phyloP scores from a whole-genome alignment of 2,113 vertebrate genomes.

The Tricholaema leucomelas region DNA sequence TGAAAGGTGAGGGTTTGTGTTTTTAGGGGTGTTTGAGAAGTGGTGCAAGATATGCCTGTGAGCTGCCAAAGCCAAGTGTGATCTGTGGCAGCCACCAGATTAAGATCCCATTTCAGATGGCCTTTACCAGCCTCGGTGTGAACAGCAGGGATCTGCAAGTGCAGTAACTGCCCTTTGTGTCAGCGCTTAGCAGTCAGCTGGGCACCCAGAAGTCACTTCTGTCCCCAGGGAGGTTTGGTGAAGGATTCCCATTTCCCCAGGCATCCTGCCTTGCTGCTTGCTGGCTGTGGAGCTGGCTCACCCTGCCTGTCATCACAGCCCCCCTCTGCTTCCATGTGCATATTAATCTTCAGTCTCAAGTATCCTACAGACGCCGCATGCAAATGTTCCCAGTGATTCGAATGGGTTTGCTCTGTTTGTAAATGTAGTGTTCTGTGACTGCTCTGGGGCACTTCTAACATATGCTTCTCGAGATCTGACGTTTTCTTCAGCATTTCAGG shows the following conservation, averaged over 20 bases:
- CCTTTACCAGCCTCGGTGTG: neutral
- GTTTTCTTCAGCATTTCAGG: slow-evolving; percentile 22
- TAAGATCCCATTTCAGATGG: neutral
- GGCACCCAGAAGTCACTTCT: neutral
- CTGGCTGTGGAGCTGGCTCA: fast-evolving
- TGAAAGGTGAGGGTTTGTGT: neutral
- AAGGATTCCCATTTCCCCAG: neutral
- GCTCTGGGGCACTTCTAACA: slow-evolving; percentile 32
- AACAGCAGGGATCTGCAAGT: neutral
- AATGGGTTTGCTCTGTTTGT: slow-evolving; percentile 49
- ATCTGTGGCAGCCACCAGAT: neutral
- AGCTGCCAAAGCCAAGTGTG: neutral
- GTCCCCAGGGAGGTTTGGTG: neutral
- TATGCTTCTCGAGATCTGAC: slow-evolving; percentile 17
- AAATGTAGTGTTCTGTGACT: slow-evolving; percentile 46
- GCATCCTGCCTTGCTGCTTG: neutral
- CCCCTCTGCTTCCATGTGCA: neutral
- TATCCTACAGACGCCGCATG: neutral
- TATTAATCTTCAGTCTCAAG: slow-evolving; percentile 62
- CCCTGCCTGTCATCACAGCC: neutral
- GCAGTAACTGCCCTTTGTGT: neutral
- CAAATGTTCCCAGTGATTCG: slow-evolving; percentile 40
- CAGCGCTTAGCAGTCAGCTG: fast-evolving
- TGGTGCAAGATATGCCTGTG: fast-evolving
- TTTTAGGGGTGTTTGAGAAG: neutral